Base-by-base conservation (phyloP, 2,888 invertebrate species). In the Cyaniris semiargus region DNA sequence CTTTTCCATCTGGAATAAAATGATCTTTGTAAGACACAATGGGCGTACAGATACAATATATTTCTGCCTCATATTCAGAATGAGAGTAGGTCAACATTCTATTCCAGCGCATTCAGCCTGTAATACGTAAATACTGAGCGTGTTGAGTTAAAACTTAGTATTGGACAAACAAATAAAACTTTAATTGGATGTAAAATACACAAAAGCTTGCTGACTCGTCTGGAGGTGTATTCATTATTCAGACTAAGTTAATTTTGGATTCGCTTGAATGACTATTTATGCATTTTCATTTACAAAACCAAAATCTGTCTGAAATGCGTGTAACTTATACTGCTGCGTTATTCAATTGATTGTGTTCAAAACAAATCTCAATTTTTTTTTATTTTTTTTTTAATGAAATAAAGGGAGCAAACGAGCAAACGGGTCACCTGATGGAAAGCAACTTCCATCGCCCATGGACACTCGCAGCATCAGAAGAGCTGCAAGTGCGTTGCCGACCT, bases 21-120 rank as follows among this genome's bases (percentile, higher is more conserved):
- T 80, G 81, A 79, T 78, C 80, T 80, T 81, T 81, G 78, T 79
- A 76, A 78, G 78, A 78, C 78, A 81, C 80, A 81, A 81, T 80
- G 78, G 77, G n/a, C 77, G 78, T 77, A 79, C 79, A 80, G 80
- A 81, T 81, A 80, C 81, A 81, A 81, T 81, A 81, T 81, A 81
- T 78, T 76, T 78, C 78, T 78, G 76, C 79, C 79, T 80, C 79
- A 80, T 79, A 80, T 78, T 74, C 78, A 79, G 78, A 80, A 80
- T 77, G 80, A 76, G 80, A 80, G 79, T 79, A 78, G 81, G 81
- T 80, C 81, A 81, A 79, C 80, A 79, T 79, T 79, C 79, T 79
- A 78, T 80, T 79, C 76, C 71, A 34, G 71, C 56, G 23, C 38
- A 56, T 58, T 71, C 71, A 71, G 70, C 44, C 76, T 70, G 53